These are phyloP conservation scores for Zelleria hepariella DNA, from an alignment of 2,888 invertebrate species.

Conservation along the genomic window DNA sequence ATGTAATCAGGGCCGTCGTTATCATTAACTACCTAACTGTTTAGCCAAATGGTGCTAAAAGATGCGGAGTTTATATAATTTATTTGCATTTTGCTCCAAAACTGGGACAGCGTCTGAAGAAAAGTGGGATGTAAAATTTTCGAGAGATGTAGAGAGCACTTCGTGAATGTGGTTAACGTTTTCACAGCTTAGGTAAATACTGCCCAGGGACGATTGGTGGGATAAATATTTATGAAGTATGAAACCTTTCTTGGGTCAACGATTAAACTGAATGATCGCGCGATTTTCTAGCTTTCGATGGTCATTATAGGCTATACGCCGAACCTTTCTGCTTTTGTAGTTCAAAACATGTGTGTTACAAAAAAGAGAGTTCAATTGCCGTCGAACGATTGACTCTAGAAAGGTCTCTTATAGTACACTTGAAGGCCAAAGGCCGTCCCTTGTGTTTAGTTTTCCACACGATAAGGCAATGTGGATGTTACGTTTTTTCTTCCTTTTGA, in stretches of 20 bases:
- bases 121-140: constrained; percentile 22
- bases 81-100: constrained; percentile 38
- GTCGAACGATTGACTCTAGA: not conserved
- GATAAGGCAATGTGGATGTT: not conserved
- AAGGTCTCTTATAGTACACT: no score
- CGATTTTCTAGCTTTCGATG: no score
- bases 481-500: not conserved
- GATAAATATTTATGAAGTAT: constrained; percentile 3
- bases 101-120: constrained; percentile 34
- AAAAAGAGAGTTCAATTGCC: not conserved
- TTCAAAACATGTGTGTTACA: not conserved
- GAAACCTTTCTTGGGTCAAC: no score
- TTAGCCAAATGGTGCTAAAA: constrained; percentile 9
- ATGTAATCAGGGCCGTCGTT: not conserved
- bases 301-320: no score
- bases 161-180: not conserved
- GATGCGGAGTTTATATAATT: constrained; percentile 38
- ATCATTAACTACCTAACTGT: not conserved
- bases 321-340: not conserved
- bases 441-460: not conserved
- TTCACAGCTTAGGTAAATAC: not conserved
- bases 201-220: not conserved
- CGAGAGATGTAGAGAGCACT: constrained; percentile 22
- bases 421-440: no score
- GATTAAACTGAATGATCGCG: not conserved